Conservation (phyloP, 2,113 vertebrate genomes). For the Ictalurus furcatus region DNA sequence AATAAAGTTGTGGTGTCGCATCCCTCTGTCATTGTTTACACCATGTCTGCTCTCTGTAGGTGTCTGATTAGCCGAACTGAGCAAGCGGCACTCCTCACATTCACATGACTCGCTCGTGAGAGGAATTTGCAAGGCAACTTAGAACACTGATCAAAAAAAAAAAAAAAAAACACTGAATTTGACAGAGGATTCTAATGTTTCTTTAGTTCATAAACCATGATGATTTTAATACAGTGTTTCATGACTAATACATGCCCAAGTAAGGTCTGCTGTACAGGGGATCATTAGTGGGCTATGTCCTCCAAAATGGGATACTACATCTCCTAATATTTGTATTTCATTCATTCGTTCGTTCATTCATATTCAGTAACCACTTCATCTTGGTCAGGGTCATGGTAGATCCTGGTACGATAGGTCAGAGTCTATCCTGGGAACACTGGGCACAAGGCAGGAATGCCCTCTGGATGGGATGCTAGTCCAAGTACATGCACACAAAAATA, state of each 20-base stretch:
- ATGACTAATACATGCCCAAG: background rate
- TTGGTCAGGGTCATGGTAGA: background rate
- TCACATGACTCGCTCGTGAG: background rate
- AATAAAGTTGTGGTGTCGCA: conserved; percentile 12
- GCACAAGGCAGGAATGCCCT: background rate
- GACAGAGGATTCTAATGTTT: background rate
- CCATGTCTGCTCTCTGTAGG: conserved; percentile 14
- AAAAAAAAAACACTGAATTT: background rate
- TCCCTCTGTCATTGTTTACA: conserved; percentile 20
- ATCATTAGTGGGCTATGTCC: background rate
- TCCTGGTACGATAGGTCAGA: background rate
- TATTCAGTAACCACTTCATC: background rate
- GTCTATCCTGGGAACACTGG: background rate
- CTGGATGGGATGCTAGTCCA: background rate
- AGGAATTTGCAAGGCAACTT: background rate
- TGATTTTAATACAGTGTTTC: background rate
- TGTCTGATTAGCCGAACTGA: conserved; percentile 18
- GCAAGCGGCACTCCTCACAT: background rate
- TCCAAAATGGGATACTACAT: background rate
- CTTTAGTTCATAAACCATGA: background rate
- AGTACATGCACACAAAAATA: background rate
- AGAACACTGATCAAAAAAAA: no score
- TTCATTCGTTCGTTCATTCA: background rate
- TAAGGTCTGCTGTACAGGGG: background rate
- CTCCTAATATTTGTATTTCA: background rate